Percentiles rank a stretch among this genome's conserved stretches.
These are phyloP conservation scores for Himantopus leucocephalus DNA, from an alignment of 2,113 vertebrate species.

Conservation along the genomic window DNA sequence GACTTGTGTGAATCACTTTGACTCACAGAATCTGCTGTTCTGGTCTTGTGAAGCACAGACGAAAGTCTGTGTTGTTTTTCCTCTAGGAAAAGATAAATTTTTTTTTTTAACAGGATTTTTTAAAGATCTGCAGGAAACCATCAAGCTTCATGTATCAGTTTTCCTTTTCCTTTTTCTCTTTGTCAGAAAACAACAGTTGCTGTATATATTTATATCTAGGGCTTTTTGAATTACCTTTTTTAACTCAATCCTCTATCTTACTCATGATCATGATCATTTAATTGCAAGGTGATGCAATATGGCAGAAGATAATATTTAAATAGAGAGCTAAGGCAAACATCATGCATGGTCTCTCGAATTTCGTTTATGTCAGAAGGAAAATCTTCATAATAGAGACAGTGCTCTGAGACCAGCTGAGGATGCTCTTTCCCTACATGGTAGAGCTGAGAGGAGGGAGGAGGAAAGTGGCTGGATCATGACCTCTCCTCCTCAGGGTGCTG, in stretches of 20 bases:
- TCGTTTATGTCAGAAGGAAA: background rate
- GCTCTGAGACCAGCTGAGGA: background rate
- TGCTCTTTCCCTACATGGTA: background rate
- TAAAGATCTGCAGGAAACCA: background rate
- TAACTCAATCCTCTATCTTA: background rate
- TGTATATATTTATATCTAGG: background rate
- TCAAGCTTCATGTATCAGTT: background rate
- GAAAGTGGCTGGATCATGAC: slow-evolving; percentile 13
- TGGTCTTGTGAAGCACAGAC: background rate
- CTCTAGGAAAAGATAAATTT: background rate
- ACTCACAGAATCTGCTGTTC: background rate
- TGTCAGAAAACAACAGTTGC: background rate
- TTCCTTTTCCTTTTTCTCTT: background rate
- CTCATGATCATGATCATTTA: background rate
- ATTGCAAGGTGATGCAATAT: background rate
- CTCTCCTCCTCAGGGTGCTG: slow-evolving; percentile 15
- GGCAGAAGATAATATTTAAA: background rate
- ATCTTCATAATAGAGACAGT: background rate
- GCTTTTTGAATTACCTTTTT: background rate
- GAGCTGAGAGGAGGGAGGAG: background rate
- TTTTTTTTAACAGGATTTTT: background rate
- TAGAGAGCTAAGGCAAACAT: background rate
- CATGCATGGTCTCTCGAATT: background rate
- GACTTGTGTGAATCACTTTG: background rate
- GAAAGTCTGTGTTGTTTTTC: background rate